Conservation (phyloP, 2,113 vertebrate species). For the Sapayoa aenigma region DNA sequence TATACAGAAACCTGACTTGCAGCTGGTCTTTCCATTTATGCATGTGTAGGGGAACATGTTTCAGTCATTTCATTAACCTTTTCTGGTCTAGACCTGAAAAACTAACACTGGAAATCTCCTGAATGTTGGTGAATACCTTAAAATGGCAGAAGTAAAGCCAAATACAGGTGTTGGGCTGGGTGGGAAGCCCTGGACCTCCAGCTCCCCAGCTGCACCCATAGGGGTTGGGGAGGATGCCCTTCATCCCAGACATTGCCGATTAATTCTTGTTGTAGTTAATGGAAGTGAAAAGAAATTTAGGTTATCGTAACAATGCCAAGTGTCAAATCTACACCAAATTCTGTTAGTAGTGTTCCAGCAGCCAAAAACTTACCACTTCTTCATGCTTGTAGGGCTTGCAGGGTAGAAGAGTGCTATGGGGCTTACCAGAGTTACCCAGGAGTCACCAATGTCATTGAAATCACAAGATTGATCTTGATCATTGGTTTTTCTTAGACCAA, state of each 20-base stretch:
- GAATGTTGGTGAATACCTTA: neutral
- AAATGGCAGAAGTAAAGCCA: neutral
- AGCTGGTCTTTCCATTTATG: neutral
- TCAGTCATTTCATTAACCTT: neutral
- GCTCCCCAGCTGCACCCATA: neutral
- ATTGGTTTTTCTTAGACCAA: neutral
- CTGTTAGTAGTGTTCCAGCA: neutral
- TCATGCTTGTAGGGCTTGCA: neutral
- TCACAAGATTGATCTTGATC: rapidly evolving
- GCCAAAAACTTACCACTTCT: neutral
- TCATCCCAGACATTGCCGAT: rapidly evolving
- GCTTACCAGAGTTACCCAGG: neutral
- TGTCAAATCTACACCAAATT: neutral
- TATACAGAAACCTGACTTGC: neutral
- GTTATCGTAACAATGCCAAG: neutral
- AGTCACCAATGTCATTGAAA: neutral
- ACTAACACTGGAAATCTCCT: neutral
- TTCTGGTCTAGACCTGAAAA: neutral
- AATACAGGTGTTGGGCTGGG: neutral
- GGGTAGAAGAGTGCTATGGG: neutral
- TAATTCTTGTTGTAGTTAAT: neutral
- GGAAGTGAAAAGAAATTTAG: neutral
- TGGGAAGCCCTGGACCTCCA: neutral
- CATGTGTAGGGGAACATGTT: neutral
- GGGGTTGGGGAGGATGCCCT: neutral